These are phyloP conservation scores for Bombyx huttoni DNA, from an alignment of 2,888 invertebrate genomes.

Conservation along the genomic window DNA sequence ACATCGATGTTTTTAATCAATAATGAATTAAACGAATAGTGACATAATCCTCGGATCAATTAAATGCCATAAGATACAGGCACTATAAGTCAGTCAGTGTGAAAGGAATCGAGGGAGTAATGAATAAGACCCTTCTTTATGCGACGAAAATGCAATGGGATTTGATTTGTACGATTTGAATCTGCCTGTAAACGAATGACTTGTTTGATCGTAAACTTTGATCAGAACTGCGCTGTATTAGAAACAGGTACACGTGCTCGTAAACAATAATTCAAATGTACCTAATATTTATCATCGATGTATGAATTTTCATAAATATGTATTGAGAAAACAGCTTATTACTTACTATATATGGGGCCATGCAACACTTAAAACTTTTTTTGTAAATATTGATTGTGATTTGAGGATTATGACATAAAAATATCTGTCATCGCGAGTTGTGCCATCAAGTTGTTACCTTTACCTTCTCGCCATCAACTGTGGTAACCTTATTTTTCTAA, in stretches of 20 bases:
- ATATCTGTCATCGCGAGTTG: too few relatives aligned
- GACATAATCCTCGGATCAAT: slow-evolving; percentile 39
- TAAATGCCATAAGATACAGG: slow-evolving; percentile 56
- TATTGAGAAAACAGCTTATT: too few relatives aligned
- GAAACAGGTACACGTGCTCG: background rate
- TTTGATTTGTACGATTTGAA: slow-evolving; percentile 34
- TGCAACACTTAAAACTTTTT: too few relatives aligned
- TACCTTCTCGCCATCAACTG: too few relatives aligned
- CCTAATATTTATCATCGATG: background rate
- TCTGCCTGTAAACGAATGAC: slow-evolving; percentile 11
- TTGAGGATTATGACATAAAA: too few relatives aligned
- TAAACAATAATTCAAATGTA: background rate
- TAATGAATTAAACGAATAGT: slow-evolving; percentile 20
- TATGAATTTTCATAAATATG: too few relatives aligned
- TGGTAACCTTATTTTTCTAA: too few relatives aligned
- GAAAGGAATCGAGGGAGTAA: slow-evolving; percentile 53
- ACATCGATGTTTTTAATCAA: slow-evolving; percentile 7
- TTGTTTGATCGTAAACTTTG: slow-evolving; percentile 10
- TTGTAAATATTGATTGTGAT: too few relatives aligned
- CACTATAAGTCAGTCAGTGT: slow-evolving; percentile 40
- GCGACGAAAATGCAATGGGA: slow-evolving; percentile 30
- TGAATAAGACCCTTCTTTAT: slow-evolving; percentile 43
- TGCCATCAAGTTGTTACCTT: too few relatives aligned
- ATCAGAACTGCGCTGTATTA: background rate
- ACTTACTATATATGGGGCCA: too few relatives aligned